Conservation (phyloP, 2,888 invertebrate species). For the Sinotaia quadrata region DNA sequence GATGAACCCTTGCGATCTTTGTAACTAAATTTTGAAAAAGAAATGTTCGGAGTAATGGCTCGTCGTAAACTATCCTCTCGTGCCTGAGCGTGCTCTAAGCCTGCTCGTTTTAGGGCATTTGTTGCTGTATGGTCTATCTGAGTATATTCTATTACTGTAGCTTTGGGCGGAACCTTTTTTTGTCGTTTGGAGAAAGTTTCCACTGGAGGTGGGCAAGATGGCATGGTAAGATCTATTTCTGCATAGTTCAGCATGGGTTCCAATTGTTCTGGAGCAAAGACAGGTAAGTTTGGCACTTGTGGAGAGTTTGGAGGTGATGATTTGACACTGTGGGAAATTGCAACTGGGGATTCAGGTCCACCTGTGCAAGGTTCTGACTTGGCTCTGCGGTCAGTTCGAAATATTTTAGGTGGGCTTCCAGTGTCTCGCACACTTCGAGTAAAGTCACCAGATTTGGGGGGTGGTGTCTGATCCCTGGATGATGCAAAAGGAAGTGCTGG, state of each 20-base stretch:
- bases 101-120: slow-evolving; percentile 65
- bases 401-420: not conserved
- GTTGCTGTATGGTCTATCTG: slow-evolving; percentile 71
- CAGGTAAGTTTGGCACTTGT: slow-evolving; percentile 18
- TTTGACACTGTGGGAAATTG: slow-evolving; percentile 8
- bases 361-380: slow-evolving; percentile 14
- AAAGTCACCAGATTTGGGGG: not conserved
- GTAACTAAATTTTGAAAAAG: too few species aligned
- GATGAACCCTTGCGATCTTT: slow-evolving; percentile 30
- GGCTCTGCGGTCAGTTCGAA: not conserved
- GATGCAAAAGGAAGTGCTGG: not conserved
- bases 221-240: slow-evolving; percentile 65
- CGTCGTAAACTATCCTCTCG: slow-evolving; percentile 63
- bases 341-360: slow-evolving; percentile 3
- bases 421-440: not conserved
- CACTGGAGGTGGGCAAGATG: slow-evolving; percentile 33
- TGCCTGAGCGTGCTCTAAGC: slow-evolving; percentile 67
- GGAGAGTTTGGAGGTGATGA: slow-evolving; percentile 27
- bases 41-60: slow-evolving; percentile 26
- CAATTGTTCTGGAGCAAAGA: slow-evolving; percentile 31
- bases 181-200: slow-evolving; percentile 32
- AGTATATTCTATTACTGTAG: slow-evolving; percentile 65
- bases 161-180: slow-evolving; percentile 34
- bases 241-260: slow-evolving; percentile 68
- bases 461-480: not conserved